Conservation (phyloP, 1,140 invertebrate genomes). For the Ganaspis sp. region DNA sequence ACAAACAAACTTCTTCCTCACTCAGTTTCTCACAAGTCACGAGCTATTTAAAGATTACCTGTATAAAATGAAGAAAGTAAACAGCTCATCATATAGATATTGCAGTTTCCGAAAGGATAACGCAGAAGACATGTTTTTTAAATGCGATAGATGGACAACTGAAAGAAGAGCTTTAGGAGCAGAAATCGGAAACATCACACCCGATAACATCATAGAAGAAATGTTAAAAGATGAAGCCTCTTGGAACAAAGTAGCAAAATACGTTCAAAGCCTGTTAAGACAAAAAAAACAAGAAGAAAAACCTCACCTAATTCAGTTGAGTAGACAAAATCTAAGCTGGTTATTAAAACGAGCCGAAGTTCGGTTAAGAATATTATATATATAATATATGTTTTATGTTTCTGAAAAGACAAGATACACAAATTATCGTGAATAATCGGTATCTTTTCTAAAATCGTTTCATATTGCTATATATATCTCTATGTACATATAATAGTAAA, state of each 20-base stretch:
- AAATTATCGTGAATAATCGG: no score
- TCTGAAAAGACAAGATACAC: no score
- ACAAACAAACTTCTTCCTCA: conserved; percentile 45
- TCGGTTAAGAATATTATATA: no score
- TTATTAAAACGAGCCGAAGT: no score
- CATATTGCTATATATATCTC: no score
- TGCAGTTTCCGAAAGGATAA: neutral
- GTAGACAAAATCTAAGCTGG: no score
- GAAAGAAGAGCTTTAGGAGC: neutral
- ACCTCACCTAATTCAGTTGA: no score
- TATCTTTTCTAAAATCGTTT: no score
- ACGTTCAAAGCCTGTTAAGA: neutral
- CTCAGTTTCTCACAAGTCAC: conserved; percentile 46
- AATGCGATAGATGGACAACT: neutral
- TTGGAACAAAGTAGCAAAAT: no score
- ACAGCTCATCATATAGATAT: conserved; percentile 28
- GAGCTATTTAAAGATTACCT: conserved; percentile 38
- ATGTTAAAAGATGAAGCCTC: neutral
- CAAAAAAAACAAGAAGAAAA: no score
- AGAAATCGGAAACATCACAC: neutral
- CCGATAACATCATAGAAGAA: neutral
- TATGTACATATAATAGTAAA: no score
- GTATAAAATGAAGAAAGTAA: conserved; percentile 44
- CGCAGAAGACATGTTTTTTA: conserved; percentile 17
- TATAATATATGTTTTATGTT: no score